Evolutionary conservation across 2,888 invertebrate species (phyloP), one percentile per base, ranked within the genome.

Genomic region (Chrysolina oricalcia): DNA sequence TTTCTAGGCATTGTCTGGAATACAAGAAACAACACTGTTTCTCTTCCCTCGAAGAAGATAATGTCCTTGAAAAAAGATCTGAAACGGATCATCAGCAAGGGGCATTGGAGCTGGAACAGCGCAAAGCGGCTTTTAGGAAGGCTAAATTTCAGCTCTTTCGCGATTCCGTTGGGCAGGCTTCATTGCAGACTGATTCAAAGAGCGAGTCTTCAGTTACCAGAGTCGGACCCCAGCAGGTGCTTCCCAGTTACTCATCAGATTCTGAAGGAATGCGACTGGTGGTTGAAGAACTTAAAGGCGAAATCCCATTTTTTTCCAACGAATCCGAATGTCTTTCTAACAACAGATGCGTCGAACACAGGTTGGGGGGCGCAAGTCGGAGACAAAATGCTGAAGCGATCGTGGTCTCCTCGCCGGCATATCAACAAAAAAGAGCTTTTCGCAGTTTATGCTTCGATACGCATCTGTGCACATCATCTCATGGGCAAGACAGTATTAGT

Each of bases 371-470:
- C 80, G 2, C 75, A 73, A 11, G 13, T 79, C 4, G 67, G 69
- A n/a, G 35, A 75, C 40, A 48, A 6, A 17, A 2, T 48, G 1
- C 40, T 77, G 17, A 68, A 63, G 43, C 23, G 69, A n/a, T 21
- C 11, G 17, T 81, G 79, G 79, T 56, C 66, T 0, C 13, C 19
- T 1, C 9, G 27, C 9, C 80, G 80, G 78, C 81, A 81, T 63
- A 77, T 81, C 50, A 81, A 79, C 72, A 48, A 19, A 56, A 80
- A 80, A 50, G 80, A 80, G 53, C 79, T n/a, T n/a, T n/a, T n/a
- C n/a, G n/a, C n/a, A 11, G 76, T 80, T 9, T 73, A 59, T 13
- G 66, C 48, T 11, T 17, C 74, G 13, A n/a, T 81, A 15, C 19
- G 40, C 11, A 13, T 19, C n/a, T 62, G 8, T 46, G 59, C 43